Evolutionary conservation across 2,113 vertebrate genomes (phyloP).

Genomic region (Andinoacara biseriatus): DNA sequence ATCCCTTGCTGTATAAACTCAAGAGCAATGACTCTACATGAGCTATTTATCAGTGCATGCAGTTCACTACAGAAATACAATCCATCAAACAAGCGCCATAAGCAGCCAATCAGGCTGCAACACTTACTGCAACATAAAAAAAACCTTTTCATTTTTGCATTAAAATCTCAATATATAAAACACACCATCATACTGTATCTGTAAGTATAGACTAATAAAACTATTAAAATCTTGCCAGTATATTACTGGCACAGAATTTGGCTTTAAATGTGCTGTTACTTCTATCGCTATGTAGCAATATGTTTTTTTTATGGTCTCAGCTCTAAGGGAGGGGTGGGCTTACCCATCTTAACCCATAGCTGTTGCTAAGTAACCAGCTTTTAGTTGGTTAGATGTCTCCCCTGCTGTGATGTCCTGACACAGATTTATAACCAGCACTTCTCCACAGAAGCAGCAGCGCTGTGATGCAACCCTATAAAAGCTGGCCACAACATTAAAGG

Average conservation of each 20-base stretch:
- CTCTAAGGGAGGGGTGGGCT: background rate
- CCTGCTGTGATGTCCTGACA: background rate
- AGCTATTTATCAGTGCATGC: background rate
- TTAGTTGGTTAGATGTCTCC: background rate
- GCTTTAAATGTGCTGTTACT: background rate
- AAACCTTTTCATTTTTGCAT: background rate
- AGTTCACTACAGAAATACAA: background rate
- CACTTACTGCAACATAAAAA: background rate
- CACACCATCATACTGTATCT: background rate
- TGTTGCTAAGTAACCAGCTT: constrained; percentile 36
- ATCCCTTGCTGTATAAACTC: constrained; percentile 2
- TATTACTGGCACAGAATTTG: background rate
- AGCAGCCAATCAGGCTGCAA: background rate
- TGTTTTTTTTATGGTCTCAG: background rate
- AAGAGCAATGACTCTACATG: constrained; percentile 6
- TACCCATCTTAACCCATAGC: background rate
- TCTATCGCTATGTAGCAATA: background rate
- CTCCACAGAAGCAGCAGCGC: background rate
- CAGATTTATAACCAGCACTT: constrained; percentile 14
- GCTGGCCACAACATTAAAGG: background rate
- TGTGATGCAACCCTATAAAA: constrained; percentile 13
- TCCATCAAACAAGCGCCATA: background rate
- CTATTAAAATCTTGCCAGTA: background rate
- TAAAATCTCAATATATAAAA: background rate
- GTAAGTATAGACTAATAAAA: background rate